Conservation (phyloP, 1,140 invertebrate genomes). For the Lepidurus packardi region DNA sequence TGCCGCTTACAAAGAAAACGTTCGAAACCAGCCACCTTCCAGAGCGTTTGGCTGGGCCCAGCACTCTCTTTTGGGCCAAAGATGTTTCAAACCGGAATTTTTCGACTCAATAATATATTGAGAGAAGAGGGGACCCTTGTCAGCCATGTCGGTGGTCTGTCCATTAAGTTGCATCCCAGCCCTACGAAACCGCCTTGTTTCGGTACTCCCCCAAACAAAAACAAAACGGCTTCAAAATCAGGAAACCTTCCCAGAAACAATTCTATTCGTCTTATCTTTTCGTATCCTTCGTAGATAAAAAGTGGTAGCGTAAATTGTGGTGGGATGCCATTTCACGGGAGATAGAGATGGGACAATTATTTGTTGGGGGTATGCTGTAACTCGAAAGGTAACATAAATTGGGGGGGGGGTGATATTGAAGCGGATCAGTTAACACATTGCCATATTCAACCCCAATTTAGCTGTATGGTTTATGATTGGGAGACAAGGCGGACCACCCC, state of each 20-base stretch:
- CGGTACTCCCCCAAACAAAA: neutral
- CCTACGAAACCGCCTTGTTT: neutral
- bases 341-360: constrained; percentile 19
- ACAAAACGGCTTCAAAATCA: neutral
- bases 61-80: neutral
- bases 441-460: neutral
- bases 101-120: constrained; percentile 11
- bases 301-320: neutral
- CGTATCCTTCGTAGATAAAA: neutral
- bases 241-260: neutral
- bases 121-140: neutral
- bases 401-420: neutral
- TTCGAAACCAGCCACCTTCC: no score
- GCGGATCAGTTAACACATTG: neutral
- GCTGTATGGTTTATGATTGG: no score
- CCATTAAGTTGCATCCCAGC: constrained; percentile 17
- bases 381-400: neutral
- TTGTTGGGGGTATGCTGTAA: neutral
- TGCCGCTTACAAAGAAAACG: no score
- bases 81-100: neutral
- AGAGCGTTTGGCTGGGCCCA: neutral
- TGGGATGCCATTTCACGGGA: neutral
- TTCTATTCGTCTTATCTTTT: neutral
- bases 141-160: constrained; percentile 20
- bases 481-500: neutral